Evolutionary conservation across 1,140 invertebrate genomes (phyloP).

Genomic region (Aphaenogaster rudis): DNA sequence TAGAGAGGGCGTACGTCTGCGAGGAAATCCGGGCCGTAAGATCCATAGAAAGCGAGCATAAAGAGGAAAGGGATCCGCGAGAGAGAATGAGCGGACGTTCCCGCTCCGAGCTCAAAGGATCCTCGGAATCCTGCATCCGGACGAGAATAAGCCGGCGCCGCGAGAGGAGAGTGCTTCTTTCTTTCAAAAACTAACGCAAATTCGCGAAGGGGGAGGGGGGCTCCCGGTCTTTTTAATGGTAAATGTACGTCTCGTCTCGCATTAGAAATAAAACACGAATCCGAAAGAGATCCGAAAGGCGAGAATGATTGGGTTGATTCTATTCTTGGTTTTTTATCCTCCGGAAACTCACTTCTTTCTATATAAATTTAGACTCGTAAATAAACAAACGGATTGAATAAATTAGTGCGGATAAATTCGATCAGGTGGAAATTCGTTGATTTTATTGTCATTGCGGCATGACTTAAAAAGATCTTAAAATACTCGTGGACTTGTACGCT

Average conservation of each 20-base stretch:
- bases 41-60: constrained; percentile 83
- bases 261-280: neutral
- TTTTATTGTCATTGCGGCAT: neutral
- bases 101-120: constrained; percentile 58
- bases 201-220: constrained; percentile 12
- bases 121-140: constrained; percentile 57
- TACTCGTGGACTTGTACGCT: neutral
- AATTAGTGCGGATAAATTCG: neutral
- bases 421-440: neutral
- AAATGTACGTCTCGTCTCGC: neutral
- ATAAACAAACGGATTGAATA: neutral
- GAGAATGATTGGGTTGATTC: neutral
- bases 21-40: constrained; percentile 85
- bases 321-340: neutral
- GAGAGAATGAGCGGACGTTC: constrained; percentile 61
- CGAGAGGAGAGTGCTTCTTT: constrained; percentile 48
- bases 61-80: constrained; percentile 75
- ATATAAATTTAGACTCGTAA: neutral
- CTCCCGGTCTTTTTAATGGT: neutral
- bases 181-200: constrained; percentile 65
- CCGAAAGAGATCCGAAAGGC: neutral
- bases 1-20: constrained; percentile 77
- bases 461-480: neutral
- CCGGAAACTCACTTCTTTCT: neutral
- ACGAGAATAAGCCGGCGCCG: constrained; percentile 33